These are phyloP conservation scores for Acronicta alni DNA, from an alignment of 2,888 invertebrate species.

Conservation along the genomic window DNA sequence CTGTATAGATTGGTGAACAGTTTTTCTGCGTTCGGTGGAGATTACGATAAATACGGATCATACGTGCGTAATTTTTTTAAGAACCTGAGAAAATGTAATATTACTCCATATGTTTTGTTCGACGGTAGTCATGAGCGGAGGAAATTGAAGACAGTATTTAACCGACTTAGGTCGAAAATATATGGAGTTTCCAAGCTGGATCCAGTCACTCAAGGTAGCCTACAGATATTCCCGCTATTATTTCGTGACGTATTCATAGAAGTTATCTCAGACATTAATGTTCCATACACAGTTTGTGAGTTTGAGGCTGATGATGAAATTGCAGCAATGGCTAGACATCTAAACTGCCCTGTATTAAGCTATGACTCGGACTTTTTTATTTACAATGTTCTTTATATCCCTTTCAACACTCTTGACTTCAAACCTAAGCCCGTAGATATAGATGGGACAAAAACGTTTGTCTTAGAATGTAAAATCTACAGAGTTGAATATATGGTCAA, in stretches of 20 bases:
- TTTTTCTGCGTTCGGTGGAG: slow-evolving; percentile 94
- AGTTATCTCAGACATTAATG: slow-evolving; percentile 90
- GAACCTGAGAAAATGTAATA: slow-evolving; percentile 91
- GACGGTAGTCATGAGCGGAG: slow-evolving; percentile 94
- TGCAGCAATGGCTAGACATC: slow-evolving; percentile 93
- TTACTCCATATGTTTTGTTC: slow-evolving; percentile 93
- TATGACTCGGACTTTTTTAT: slow-evolving; percentile 98
- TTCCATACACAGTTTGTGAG: slow-evolving; percentile 92
- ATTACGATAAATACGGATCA: slow-evolving; percentile 94
- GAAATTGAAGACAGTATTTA: slow-evolving; percentile 91
- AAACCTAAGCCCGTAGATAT: slow-evolving; percentile 74
- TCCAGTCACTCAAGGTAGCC: slow-evolving; percentile 85
- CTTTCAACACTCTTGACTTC: slow-evolving; percentile 91
- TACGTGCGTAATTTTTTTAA: slow-evolving; percentile 92
- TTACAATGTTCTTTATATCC: slow-evolving; percentile 95
- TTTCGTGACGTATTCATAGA: slow-evolving; percentile 93
- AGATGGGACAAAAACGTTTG: slow-evolving; percentile 72
- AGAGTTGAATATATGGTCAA: slow-evolving; percentile 91
- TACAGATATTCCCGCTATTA: slow-evolving; percentile 93
- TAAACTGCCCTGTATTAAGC: slow-evolving; percentile 96
- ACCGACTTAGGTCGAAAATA: slow-evolving; percentile 90
- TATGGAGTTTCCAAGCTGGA: slow-evolving; percentile 88
- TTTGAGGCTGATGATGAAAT: slow-evolving; percentile 97
- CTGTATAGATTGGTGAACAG: slow-evolving; percentile 91
- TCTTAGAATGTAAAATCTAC: slow-evolving; percentile 92